Evolutionary conservation across 1,140 invertebrate genomes (phyloP).

Genomic region (Hormaphis cornu): DNA sequence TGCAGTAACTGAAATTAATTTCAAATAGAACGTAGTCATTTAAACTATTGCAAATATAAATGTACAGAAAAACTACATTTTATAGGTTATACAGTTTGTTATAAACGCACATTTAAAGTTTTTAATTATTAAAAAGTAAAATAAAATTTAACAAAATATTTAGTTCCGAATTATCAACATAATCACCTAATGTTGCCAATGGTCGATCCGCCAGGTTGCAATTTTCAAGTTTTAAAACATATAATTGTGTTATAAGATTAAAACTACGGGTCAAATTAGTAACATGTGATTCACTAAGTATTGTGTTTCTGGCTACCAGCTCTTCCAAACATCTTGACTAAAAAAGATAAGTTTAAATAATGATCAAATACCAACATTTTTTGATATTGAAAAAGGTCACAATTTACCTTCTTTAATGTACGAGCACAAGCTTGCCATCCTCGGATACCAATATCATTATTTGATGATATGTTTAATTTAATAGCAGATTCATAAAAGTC

Average conservation of each 20-base stretch:
- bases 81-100: no score
- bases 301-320: constrained; percentile 56
- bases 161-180: background rate
- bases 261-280: constrained; percentile 60
- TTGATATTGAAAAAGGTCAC: background rate
- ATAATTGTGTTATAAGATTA: constrained; percentile 55
- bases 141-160: background rate
- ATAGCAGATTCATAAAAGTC: constrained; percentile 80
- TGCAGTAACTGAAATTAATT: constrained; percentile 54
- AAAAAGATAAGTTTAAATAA: background rate
- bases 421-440: constrained; percentile 72
- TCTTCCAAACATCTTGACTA: constrained; percentile 50
- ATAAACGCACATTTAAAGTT: no score
- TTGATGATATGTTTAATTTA: constrained; percentile 67
- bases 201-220: constrained; percentile 57
- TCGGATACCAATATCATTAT: constrained; percentile 58
- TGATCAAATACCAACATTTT: background rate
- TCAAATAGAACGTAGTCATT: background rate
- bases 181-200: constrained; percentile 56
- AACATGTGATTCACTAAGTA: constrained; percentile 58
- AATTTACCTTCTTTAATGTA: constrained; percentile 65
- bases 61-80: no score
- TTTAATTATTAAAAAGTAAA: no score
- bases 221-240: constrained; percentile 63
- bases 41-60: background rate